Conservation (phyloP, 2,888 invertebrate genomes). For the Colletes collaris region DNA sequence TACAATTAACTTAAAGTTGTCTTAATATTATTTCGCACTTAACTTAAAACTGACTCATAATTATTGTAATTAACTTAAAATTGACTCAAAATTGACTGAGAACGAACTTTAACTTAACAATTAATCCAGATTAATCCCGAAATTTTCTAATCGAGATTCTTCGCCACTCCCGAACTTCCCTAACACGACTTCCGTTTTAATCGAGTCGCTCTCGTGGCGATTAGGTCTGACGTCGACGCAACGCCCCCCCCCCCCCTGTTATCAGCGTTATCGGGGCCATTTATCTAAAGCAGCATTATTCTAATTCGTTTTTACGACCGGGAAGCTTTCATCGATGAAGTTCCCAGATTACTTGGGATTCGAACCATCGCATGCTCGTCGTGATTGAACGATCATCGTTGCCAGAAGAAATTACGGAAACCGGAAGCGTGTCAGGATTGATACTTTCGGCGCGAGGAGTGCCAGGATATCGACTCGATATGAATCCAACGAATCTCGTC, state of each 20-base stretch:
- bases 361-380: conserved; percentile 52
- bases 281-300: conserved; percentile 50
- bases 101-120: too few relatives aligned
- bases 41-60: too few relatives aligned
- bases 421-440: conserved; percentile 31
- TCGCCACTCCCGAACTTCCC: neutral
- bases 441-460: conserved; percentile 29
- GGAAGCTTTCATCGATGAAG: conserved; percentile 28
- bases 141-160: too few relatives aligned
- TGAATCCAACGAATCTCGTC: conserved; percentile 24
- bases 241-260: neutral
- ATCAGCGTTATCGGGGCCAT: conserved; percentile 48
- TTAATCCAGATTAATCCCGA: too few relatives aligned
- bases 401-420: conserved; percentile 50
- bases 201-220: conserved; percentile 6
- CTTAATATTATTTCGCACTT: too few relatives aligned
- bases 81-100: too few relatives aligned
- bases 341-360: conserved; percentile 49
- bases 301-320: conserved; percentile 47
- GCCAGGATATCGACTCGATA: conserved; percentile 38
- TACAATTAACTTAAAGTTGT: too few relatives aligned
- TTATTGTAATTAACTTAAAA: too few relatives aligned
- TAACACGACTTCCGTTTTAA: neutral
- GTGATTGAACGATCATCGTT: conserved; percentile 54
- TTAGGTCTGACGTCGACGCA: neutral